Evolutionary conservation across 1,140 invertebrate genomes (phyloP).

Genomic region (Acromyrmex heyeri): DNA sequence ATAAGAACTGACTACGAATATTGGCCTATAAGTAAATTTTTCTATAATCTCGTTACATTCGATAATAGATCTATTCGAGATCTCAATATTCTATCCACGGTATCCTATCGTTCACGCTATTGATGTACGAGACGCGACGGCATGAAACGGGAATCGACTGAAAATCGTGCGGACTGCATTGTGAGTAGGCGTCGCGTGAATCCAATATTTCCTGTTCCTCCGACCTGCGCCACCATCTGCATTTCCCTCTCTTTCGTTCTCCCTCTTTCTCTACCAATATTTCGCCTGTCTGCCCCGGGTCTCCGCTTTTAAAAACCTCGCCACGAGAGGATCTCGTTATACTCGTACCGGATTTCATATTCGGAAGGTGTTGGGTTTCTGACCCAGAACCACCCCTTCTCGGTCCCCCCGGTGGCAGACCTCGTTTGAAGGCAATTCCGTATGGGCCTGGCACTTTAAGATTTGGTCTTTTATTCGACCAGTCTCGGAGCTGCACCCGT

Average conservation of each 20-base stretch:
- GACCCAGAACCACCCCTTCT: constrained; percentile 74
- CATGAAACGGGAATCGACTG: constrained; percentile 44
- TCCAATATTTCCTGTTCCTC: constrained; percentile 82
- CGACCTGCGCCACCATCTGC: constrained; percentile 60
- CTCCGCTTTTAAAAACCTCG: constrained; percentile 76
- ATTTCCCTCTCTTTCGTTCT: constrained; percentile 58
- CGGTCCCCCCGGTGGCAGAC: constrained; percentile 42
- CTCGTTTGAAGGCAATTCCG: constrained; percentile 62
- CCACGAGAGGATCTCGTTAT: constrained; percentile 81
- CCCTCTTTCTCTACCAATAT: neutral
- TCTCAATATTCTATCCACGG: neutral
- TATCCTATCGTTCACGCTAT: constrained; percentile 42
- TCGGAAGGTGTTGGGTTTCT: constrained; percentile 82
- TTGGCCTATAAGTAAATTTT: neutral
- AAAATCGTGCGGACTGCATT: constrained; percentile 73
- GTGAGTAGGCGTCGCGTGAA: constrained; percentile 83
- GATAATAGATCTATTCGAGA: neutral
- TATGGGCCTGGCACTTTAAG: constrained; percentile 46
- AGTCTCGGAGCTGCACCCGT: constrained; percentile 77
- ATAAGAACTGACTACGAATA: too few relatives aligned
- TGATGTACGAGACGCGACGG: constrained; percentile 9
- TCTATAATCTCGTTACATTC: neutral
- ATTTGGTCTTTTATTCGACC: constrained; percentile 70
- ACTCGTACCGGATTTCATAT: constrained; percentile 75
- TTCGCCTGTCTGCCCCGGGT: constrained; percentile 60